Percentiles rank a stretch among this genome's conserved stretches.
Conservation (phyloP, 2,797 vertebrate genomes). For the Enteromius radiatus region DNA sequence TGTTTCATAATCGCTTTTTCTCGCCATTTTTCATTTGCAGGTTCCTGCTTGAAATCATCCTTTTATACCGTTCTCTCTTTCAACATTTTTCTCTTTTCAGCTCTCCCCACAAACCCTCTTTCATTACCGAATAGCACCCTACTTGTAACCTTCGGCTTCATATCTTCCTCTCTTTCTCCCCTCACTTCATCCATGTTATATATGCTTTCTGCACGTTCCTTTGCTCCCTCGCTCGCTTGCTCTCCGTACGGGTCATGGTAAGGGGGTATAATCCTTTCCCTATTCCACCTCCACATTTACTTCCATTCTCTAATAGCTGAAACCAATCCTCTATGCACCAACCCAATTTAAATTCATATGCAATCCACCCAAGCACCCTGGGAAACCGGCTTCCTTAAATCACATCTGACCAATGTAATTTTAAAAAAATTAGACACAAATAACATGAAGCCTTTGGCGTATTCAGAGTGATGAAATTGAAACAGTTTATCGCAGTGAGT, state of each 20-base stretch:
- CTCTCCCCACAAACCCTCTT: constrained; percentile 33
- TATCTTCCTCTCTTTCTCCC: constrained; percentile 50
- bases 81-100: constrained; percentile 52
- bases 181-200: constrained; percentile 11
- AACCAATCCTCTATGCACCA: constrained; percentile 55
- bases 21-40: constrained; percentile 55
- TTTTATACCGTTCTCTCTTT: constrained; percentile 46
- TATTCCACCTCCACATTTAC: constrained; percentile 52
- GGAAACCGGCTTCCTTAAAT: constrained; percentile 59
- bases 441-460: constrained; percentile 47
- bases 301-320: constrained; percentile 59
- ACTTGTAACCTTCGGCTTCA: constrained; percentile 33
- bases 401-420: constrained; percentile 55
- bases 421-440: constrained; percentile 54
- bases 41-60: constrained; percentile 55
- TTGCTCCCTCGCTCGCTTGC: constrained; percentile 15
- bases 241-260: constrained; percentile 45
- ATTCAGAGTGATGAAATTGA: constrained; percentile 40
- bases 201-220: constrained; percentile 21
- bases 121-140: constrained; percentile 23
- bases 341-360: constrained; percentile 61
- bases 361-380: constrained; percentile 57
- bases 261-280: constrained; percentile 49
- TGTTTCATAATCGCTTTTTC: constrained; percentile 53
- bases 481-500: constrained; percentile 32